Evolutionary conservation across 92 coral and sea anemone species (phyloP).

Genomic region (Phenganax marumi): DNA sequence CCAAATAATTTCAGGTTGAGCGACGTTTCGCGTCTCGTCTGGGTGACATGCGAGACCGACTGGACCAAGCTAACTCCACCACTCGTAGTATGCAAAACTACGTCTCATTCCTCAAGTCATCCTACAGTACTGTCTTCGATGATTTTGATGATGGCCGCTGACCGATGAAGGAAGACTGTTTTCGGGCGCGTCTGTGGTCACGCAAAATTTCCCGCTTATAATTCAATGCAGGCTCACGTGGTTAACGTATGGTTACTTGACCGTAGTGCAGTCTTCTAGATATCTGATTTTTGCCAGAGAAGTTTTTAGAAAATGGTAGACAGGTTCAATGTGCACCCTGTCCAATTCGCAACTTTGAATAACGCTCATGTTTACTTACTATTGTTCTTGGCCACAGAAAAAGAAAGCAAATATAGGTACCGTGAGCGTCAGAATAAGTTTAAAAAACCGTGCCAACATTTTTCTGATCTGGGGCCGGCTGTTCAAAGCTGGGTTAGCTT

Average conservation of each 20-base stretch:
- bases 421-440: too few species aligned
- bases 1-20: constrained; percentile 66
- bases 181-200: background rate
- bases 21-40: constrained; percentile 88
- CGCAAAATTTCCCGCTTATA: background rate
- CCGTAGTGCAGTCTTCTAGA: background rate
- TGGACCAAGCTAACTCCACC: constrained; percentile 97
- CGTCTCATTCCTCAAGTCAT: constrained; percentile 92
- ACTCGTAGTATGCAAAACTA: constrained; percentile 99
- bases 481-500: too few species aligned
- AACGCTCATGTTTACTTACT: too few species aligned
- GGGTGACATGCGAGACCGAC: constrained; percentile 94
- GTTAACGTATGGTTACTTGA: background rate
- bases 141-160: constrained; percentile 80
- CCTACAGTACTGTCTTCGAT: constrained; percentile 91
- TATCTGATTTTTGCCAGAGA: too few species aligned
- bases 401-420: too few species aligned
- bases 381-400: too few species aligned
- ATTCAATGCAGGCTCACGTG: background rate
- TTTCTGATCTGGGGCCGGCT: too few species aligned
- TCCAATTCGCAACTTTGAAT: too few species aligned
- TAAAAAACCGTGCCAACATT: too few species aligned
- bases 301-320: too few species aligned
- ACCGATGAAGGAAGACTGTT: constrained; percentile 13
- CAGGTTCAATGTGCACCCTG: too few species aligned